Conservation (phyloP, 2,888 invertebrate genomes). For the Tethea ocularis region DNA sequence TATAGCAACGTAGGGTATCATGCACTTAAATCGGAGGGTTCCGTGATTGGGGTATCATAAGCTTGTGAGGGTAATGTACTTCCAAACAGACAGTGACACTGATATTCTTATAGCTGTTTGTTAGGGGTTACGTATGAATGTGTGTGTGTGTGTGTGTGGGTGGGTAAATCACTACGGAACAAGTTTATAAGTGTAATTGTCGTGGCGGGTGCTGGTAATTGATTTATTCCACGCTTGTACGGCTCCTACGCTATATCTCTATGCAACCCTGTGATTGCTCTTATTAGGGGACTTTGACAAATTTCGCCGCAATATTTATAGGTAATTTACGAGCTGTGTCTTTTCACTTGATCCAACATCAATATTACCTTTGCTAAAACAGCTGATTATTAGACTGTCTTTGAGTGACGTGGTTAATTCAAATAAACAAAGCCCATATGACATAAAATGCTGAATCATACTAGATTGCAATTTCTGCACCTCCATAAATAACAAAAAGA, state of each 20-base stretch:
- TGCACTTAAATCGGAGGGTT: conserved; percentile 63
- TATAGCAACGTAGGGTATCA: conserved; percentile 33
- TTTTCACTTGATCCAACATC: no score
- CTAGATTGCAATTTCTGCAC: no score
- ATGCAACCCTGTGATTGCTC: conserved; percentile 29
- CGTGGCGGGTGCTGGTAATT: conserved; percentile 71
- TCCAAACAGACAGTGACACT: conserved; percentile 65
- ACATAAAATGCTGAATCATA: no score
- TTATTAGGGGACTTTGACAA: conserved; percentile 37
- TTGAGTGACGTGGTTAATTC: no score
- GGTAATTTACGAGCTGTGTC: not conserved
- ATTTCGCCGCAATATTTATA: conserved; percentile 21
- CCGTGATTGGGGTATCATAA: conserved; percentile 73
- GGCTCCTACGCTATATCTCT: conserved; percentile 20
- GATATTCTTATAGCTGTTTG: conserved; percentile 64
- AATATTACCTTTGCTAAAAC: no score
- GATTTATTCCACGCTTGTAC: conserved; percentile 63
- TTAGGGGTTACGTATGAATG: conserved; percentile 52
- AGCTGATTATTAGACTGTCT: no score
- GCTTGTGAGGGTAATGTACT: conserved; percentile 69
- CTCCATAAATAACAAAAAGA: no score
- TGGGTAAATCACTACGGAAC: conserved; percentile 61
- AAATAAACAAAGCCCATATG: no score
- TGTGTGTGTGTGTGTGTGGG: conserved; percentile 44
- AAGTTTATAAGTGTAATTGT: conserved; percentile 74